phyloP scores from a whole-genome alignment of 2,888 invertebrate genomes.

The Tinea trinotella region DNA sequence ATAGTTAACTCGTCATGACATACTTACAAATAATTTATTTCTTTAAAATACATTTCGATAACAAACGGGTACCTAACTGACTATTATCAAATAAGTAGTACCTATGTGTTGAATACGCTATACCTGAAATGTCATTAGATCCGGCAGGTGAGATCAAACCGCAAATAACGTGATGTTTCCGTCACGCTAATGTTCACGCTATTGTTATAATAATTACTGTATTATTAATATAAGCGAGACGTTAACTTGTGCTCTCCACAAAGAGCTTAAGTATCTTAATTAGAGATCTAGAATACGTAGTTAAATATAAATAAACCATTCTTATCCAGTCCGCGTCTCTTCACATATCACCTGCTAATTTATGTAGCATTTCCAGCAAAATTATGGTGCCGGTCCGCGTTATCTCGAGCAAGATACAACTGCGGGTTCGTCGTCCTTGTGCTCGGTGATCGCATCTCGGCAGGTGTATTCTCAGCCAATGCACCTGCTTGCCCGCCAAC shows the following conservation, averaged over 20 bases:
- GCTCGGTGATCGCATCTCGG: slow-evolving; percentile 51
- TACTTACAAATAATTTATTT: too few species aligned
- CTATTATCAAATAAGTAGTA: background rate
- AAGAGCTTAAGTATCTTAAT: slow-evolving; percentile 20
- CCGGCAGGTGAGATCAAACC: background rate
- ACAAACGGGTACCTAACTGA: too few species aligned
- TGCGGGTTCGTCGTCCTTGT: slow-evolving; percentile 59
- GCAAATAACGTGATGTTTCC: slow-evolving; percentile 10
- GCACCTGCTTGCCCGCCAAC: slow-evolving; percentile 66
- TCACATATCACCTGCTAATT: slow-evolving; percentile 56
- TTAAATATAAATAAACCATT: slow-evolving; percentile 25
- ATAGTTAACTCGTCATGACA: too few species aligned
- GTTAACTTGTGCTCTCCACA: background rate
- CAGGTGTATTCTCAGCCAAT: slow-evolving; percentile 51
- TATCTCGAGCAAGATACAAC: slow-evolving; percentile 45
- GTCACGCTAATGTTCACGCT: slow-evolving; percentile 5
- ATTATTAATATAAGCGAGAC: slow-evolving; percentile 1
- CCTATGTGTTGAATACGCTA: background rate
- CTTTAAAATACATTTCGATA: too few species aligned
- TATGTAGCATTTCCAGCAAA: slow-evolving; percentile 51
- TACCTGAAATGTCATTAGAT: slow-evolving; percentile 2
- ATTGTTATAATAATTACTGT: background rate
- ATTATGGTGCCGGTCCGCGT: slow-evolving; percentile 44
- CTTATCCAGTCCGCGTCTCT: slow-evolving; percentile 39
- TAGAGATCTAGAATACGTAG: slow-evolving; percentile 38